Evolutionary conservation across 2,888 invertebrate genomes (phyloP).

Genomic region (Allacma fusca): DNA sequence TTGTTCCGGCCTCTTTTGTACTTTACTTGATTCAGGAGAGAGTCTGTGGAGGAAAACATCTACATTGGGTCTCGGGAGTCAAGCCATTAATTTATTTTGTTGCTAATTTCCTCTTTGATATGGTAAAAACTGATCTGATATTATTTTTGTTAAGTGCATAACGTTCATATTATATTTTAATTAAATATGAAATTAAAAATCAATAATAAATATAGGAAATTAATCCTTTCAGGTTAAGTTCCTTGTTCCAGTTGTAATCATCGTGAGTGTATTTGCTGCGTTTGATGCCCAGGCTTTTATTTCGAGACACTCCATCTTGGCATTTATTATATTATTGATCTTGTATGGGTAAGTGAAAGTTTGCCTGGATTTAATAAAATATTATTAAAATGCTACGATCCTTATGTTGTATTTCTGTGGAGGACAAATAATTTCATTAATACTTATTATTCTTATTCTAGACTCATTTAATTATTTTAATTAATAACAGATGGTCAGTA

Average conservation of each 20-base stretch:
- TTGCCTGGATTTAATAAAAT: no score
- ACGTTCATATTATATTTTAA: no score
- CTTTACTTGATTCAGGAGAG: conserved; percentile 81
- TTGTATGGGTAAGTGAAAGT: no score
- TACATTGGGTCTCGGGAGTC: conserved; percentile 80
- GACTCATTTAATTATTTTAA: no score
- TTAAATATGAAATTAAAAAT: no score
- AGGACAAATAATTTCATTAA: no score
- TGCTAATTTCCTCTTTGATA: conserved; percentile 77
- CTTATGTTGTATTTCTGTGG: no score
- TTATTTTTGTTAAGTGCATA: neutral
- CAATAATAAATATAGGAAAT: no score
- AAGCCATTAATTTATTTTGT: conserved; percentile 80
- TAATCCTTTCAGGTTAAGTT: conserved; percentile 72
- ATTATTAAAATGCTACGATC: no score
- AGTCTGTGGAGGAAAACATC: conserved; percentile 76
- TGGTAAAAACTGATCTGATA: conserved; percentile 66
- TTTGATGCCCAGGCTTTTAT: conserved; percentile 84
- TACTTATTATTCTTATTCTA: no score
- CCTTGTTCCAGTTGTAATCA: conserved; percentile 73
- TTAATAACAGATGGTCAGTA: conserved; percentile 74
- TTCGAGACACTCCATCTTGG: conserved; percentile 62
- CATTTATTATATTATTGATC: no score
- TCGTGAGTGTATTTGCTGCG: conserved; percentile 75
- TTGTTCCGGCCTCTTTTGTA: conserved; percentile 81